Base-by-base conservation (phyloP, 2,888 invertebrate species). In the Thecophora atra region DNA sequence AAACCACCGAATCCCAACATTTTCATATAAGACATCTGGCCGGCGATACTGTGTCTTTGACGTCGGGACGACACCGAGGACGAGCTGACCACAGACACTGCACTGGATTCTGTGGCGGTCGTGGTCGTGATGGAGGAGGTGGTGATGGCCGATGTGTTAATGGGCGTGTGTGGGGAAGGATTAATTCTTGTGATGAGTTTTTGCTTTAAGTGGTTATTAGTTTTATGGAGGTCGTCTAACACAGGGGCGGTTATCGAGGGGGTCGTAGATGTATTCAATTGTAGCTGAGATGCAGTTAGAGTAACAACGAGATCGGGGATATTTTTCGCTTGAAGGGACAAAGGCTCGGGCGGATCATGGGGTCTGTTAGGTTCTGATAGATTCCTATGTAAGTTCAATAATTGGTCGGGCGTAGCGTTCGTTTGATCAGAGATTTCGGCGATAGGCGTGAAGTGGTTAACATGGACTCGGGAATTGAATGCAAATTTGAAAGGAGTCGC, bases 41-140 rank as follows among this genome's bases (percentile, higher is more conserved):
- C 95, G 89, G 94, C 94, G 91, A 96, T 94, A 91, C 95, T 95
- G 94, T 96, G 95, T 88, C 95, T 93, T 90, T 95, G 95, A 89
- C 94, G 94, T 89, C 93, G 92, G 88, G 91, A 90, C 78, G 86
- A 84, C 77, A 83, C 82, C 77, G 85, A 83, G 76, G 85, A 82
- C 78, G 84, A 84, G 78, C 83, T 84, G 77, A 85, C 82, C 77
- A 81, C 80, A 77, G 84, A 77, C 76, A 80, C 76, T 76, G 84
- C 79, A 80, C 82, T 84, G 81, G 82, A 83, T 84, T 85, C 82
- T 85, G 85, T 83, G 76, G 84, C 83, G 76, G 79, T 75, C 69
- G 77, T 76, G 58, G 66, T 77, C 70, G 76, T 72, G 30, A 66
- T 68, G 72, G 76, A 70, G 24, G 64, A 54, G 71, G 70, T 56